phyloP scores from a whole-genome alignment of 2,888 invertebrate genomes.

The Trachelus troglodyta region DNA sequence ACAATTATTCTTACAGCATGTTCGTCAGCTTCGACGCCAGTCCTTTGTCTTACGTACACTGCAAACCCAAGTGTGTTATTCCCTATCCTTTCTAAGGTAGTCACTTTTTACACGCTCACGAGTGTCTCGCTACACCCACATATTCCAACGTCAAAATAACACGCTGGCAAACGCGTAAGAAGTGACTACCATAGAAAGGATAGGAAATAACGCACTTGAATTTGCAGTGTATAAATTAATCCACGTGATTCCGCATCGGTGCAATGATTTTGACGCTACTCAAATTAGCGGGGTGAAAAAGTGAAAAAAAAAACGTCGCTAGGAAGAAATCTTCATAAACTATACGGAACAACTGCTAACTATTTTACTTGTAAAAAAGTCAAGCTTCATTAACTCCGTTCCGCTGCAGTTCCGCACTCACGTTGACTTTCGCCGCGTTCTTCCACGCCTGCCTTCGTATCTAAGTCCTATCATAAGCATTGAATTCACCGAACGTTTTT shows the following conservation, averaged over 20 bases:
- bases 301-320: too few relatives aligned
- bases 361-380: not conserved
- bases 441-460: not conserved
- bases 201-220: too few relatives aligned
- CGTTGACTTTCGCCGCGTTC: not conserved
- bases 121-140: too few relatives aligned
- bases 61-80: too few relatives aligned
- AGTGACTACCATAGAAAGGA: too few relatives aligned
- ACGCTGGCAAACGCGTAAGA: too few relatives aligned
- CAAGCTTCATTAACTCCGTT: not conserved
- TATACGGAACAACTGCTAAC: not conserved
- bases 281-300: not conserved
- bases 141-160: too few relatives aligned
- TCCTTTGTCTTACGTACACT: not conserved
- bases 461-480: not conserved
- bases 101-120: too few relatives aligned
- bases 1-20: not conserved
- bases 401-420: not conserved
- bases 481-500: not conserved
- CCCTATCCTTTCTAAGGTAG: too few relatives aligned
- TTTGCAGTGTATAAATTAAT: not conserved
- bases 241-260: not conserved
- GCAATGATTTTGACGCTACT: not conserved
- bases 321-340: not conserved
- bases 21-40: not conserved